Evolutionary conservation across 2,797 vertebrate genomes (phyloP), one percentile per base, ranked within the genome.

Genomic region (Psittacula echo): DNA sequence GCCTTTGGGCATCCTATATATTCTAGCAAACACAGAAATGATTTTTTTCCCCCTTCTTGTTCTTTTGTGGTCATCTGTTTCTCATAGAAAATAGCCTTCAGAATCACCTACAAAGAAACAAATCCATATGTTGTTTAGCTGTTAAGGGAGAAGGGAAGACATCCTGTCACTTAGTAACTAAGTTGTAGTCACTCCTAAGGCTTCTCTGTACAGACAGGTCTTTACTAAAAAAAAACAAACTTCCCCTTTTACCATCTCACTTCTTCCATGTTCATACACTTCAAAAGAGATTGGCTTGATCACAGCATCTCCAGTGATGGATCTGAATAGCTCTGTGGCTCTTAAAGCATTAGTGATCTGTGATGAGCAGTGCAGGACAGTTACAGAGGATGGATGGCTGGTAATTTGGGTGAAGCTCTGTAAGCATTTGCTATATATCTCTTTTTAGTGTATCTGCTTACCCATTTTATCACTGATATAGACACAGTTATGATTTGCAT

Each of bases 401-500:
- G 60, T 47, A 73, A 54, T 92, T 95, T 89, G 67, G 81, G 60
- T 79, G 83, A 85, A 80, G 67, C 61, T 89, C 61, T 82, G 45
- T 62, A 71, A 65, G 64, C 74, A 39, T 82, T 83, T 85, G 29
- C 64, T 81, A 24, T 73, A 65, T 87, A 73, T 95, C 85, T 94
- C 65, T 89, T 77, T 90, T 85, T 84, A 88, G 68, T 61, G 42
- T 51, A 64, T 80, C 80, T 79, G 19, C 61, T 95, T 74, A 50
- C 24, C 23, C 17, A 6, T 71, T 94, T 96, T 94, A 89, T 96
- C 76, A 83, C 44, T 78, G 47, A 87, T 93, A 70, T 3, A 70
- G 72, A 44, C 14, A 29, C 17, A 71, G 64, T 44, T 83, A 93
- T 74, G 76, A 72, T 87, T 87, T 93, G 70, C 93, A 85, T 87